Evolutionary conservation across 2,888 invertebrate species (phyloP), one percentile per base, ranked within the genome.

Genomic region (Drosophila nr. medialis): DNA sequence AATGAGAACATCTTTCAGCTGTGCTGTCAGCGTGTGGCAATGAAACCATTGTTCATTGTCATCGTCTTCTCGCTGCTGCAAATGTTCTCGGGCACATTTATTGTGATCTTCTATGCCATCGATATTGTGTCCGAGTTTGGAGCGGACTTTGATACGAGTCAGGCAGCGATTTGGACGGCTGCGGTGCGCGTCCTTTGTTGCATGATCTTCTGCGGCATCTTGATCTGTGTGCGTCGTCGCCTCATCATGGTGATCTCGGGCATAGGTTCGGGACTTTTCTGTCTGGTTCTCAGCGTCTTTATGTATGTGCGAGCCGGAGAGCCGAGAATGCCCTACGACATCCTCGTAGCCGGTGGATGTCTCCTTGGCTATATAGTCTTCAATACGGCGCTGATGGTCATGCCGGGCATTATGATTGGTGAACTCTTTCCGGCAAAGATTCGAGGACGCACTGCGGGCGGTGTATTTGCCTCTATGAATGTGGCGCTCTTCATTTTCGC

Each of bases 71-170:
- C 96, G 90, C 92, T 96, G 79, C 94, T 96, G 73, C 96, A 96
- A 91, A 95, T 96, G 77, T 93, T 96, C 48, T 96, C 96, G 6
- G 96, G 96, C 56, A 96, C 96, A 24, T 96, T 96, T 88, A 94
- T 96, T 18, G 95, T 96, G 64, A 96, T 96, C 64, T 96, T 96
- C 93, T 96, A 96, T 90, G 96, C 96, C 0, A 96, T 96, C 0
- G 96, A 96, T 82, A 95, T 96, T 65, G 94, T 96, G 11, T 93
- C 94, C 10, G 95, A 95, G 65, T 92, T 93, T 51, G 94, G 94
- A 5, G 91, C 94, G 11, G 93, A 94, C 75, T 89, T 93, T 38
- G 86, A 93, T 58, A 93, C 93, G 51, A 94, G 94, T 71, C 87
- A 94, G 67, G 95, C 95, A 0, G 96, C 96, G 0, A 95, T 96